A percentile compares a stretch with the other conserved stretches of the same genome.
These are phyloP conservation scores for Brenthis daphne DNA, from an alignment of 2,888 invertebrate genomes.

Conservation along the genomic window DNA sequence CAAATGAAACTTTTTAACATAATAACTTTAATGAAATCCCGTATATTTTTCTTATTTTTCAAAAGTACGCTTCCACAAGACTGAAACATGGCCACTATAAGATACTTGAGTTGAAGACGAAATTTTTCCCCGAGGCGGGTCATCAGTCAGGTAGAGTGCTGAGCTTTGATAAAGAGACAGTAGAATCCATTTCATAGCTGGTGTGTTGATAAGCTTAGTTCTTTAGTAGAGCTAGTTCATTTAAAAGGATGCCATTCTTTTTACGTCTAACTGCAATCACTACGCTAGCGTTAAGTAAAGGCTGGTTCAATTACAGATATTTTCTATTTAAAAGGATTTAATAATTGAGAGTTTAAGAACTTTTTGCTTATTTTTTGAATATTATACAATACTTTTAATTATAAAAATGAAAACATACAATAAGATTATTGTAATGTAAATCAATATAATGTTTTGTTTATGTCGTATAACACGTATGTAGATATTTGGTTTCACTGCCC, in stretches of 20 bases:
- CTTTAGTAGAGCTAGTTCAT: slow-evolving; percentile 28
- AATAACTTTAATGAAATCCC: background rate
- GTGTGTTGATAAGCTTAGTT: slow-evolving; percentile 41
- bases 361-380: background rate
- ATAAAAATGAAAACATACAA: too few relatives aligned
- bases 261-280: slow-evolving; percentile 24
- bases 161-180: slow-evolving; percentile 39
- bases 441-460: too few relatives aligned
- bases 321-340: slow-evolving; percentile 13
- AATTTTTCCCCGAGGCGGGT: slow-evolving; percentile 39
- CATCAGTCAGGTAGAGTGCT: slow-evolving; percentile 45
- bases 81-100: slow-evolving; percentile 37
- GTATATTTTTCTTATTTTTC: slow-evolving; percentile 16
- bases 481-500: too few relatives aligned
- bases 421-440: too few relatives aligned
- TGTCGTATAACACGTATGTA: too few relatives aligned
- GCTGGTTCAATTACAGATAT: slow-evolving; percentile 14
- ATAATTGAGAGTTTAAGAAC: slow-evolving; percentile 1
- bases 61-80: slow-evolving; percentile 17
- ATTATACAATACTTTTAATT: slow-evolving; percentile 16
- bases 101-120: slow-evolving; percentile 33
- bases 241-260: slow-evolving; percentile 26
- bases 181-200: slow-evolving; percentile 41
- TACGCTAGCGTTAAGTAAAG: slow-evolving; percentile 24
- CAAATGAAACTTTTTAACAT: background rate